Conservation (phyloP, 2,113 vertebrate genomes). For the Micronisus gabar region DNA sequence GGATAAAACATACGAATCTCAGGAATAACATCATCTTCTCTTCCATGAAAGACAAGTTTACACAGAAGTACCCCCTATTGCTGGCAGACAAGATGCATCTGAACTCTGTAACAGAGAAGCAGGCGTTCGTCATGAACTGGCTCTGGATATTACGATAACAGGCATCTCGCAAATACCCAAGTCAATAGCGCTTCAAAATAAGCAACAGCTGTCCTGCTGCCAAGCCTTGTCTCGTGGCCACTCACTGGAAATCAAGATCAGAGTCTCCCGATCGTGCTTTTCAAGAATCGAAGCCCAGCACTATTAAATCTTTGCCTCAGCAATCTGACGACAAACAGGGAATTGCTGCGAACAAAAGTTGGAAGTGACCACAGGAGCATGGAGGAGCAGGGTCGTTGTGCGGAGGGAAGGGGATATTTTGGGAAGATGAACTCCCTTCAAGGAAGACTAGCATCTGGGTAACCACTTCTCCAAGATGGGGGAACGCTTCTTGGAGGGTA, state of each 20-base stretch:
- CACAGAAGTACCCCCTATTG: neutral
- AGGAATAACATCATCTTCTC: neutral
- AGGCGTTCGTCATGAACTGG: neutral
- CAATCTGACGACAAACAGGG: neutral
- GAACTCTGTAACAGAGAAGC: neutral
- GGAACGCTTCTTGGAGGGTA: neutral
- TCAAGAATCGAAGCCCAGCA: neutral
- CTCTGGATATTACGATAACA: neutral
- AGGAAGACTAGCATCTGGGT: neutral
- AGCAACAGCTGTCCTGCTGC: neutral
- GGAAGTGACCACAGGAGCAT: neutral
- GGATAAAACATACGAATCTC: neutral
- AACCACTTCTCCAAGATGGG: too few relatives aligned
- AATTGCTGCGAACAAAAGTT: neutral
- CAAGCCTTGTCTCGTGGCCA: neutral
- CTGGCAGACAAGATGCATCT: neutral
- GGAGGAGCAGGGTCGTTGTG: neutral
- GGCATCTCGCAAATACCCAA: neutral
- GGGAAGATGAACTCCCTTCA: neutral
- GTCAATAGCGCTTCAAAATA: neutral
- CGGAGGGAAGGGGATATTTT: neutral
- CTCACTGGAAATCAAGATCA: neutral
- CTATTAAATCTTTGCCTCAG: neutral
- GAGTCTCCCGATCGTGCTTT: neutral
- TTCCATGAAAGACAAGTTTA: neutral